Conservation (phyloP, 2,888 invertebrate genomes). For the Ashinkailepas kermadecensis region DNA sequence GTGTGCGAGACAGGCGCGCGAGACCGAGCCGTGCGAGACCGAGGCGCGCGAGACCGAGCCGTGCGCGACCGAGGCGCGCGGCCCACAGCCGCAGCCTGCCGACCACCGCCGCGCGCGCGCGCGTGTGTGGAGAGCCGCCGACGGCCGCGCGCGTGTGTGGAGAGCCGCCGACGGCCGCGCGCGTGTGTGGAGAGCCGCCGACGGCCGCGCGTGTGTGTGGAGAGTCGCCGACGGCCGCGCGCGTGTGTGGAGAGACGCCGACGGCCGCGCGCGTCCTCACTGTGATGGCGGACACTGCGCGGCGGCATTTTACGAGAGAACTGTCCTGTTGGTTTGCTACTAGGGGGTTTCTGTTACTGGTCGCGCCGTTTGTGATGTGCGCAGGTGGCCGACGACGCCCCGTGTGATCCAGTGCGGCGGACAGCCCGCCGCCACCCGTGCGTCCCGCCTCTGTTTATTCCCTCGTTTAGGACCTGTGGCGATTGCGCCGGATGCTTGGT, state of each 20-base stretch:
- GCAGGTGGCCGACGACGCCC: not conserved
- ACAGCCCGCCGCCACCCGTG: not conserved
- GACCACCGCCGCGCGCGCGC: not conserved
- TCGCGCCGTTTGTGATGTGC: not conserved
- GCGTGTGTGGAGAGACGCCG: no score
- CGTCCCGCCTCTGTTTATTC: slow-evolving; percentile 6
- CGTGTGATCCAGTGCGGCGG: not conserved
- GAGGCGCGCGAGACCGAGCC: not conserved
- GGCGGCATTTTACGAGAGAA: no score
- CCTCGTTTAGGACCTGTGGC: not conserved
- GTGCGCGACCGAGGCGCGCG: not conserved
- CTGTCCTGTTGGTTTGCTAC: not conserved
- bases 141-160: no score
- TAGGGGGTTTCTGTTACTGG: not conserved
- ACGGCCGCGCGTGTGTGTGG: no score
- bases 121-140: no score
- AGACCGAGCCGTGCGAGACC: not conserved
- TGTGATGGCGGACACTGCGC: no score
- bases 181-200: no score
- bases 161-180: no score
- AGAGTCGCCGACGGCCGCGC: no score
- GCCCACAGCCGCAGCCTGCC: not conserved
- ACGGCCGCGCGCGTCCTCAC: no score
- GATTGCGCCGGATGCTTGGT: no score
- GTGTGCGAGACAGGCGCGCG: no score